Conservation (phyloP, 2,797 vertebrate genomes). For the Intellagama lesueurii region DNA sequence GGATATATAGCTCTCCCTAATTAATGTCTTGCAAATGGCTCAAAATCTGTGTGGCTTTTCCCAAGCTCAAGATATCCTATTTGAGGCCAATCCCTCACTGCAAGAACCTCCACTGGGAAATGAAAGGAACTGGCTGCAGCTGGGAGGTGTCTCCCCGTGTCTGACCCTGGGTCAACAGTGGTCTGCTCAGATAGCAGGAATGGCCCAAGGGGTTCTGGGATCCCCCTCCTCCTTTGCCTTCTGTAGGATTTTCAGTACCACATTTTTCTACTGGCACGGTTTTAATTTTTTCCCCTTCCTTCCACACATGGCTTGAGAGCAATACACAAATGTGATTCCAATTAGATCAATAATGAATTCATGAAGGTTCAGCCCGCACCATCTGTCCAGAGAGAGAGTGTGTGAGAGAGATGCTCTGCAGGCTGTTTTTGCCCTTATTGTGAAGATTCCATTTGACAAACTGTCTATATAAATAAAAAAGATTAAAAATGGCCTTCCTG, state of each 20-base stretch:
- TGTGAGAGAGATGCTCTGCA: constrained; percentile 18
- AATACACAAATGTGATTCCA: constrained; percentile 68
- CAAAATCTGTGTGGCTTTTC: constrained; percentile 45
- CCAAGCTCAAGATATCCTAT: constrained; percentile 48
- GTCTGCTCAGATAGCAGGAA: constrained; percentile 19
- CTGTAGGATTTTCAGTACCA: constrained; percentile 52
- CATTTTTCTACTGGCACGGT: constrained; percentile 49
- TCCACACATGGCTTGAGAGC: constrained; percentile 41
- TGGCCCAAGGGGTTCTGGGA: constrained; percentile 62
- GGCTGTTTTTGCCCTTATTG: constrained; percentile 45
- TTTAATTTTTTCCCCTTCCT: constrained; percentile 5
- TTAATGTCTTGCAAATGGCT: constrained; percentile 52
- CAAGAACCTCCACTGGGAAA: constrained; percentile 48
- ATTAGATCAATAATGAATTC: constrained; percentile 72
- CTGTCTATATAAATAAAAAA: constrained; percentile 54
- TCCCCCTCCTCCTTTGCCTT: constrained; percentile 41
- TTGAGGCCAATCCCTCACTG: constrained; percentile 7
- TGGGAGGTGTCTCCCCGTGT: constrained; percentile 50
- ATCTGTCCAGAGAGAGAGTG: constrained; percentile 66
- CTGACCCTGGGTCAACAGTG: constrained; percentile 58
- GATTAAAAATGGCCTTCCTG: constrained; percentile 44
- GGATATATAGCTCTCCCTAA: constrained; percentile 39
- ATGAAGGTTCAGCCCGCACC: constrained; percentile 60
- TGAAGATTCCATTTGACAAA: constrained; percentile 52
- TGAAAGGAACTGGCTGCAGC: constrained; percentile 48